Percentiles rank a stretch among this genome's conserved stretches.
Evolutionary conservation across 2,888 invertebrate genomes (phyloP).

Genomic region (Amiota communis): DNA sequence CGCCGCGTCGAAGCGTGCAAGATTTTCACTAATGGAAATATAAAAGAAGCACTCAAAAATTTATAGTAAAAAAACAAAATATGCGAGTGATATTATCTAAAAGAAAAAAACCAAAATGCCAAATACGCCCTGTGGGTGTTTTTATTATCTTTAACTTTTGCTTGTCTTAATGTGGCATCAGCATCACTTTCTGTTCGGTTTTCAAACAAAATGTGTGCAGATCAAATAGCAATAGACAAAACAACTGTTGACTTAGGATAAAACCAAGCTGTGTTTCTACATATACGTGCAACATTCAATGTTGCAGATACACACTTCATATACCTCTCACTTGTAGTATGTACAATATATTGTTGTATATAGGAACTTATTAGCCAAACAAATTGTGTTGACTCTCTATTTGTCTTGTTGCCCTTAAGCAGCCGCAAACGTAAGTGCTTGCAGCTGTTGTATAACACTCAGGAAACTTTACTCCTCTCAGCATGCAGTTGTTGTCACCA

Average conservation of each 20-base stretch:
- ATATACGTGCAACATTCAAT: not conserved
- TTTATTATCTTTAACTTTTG: not conserved
- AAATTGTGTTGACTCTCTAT: constrained; percentile 38
- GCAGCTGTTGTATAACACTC: constrained; percentile 1
- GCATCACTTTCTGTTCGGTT: no score
- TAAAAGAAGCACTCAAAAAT: constrained; percentile 43
- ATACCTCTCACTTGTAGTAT: not conserved
- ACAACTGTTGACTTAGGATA: constrained; percentile 53
- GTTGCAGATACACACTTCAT: no score
- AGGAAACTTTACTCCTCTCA: not conserved
- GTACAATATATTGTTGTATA: no score
- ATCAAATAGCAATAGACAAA: not conserved
- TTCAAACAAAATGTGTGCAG: not conserved
- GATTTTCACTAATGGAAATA: constrained; percentile 56
- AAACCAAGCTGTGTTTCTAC: not conserved
- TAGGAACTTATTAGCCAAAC: constrained; percentile 47
- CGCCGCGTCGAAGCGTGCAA: constrained; percentile 21
- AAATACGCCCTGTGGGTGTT: constrained; percentile 9
- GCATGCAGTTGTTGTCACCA: constrained; percentile 30
- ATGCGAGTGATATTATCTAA: constrained; percentile 14
- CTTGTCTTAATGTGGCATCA: no score
- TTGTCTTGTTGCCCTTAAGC: constrained; percentile 27
- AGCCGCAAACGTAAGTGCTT: constrained; percentile 37
- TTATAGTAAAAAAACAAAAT: constrained; percentile 30
- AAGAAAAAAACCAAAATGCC: not conserved